Base-by-base conservation (phyloP, 2,888 invertebrate genomes). In the Timandra comae region DNA sequence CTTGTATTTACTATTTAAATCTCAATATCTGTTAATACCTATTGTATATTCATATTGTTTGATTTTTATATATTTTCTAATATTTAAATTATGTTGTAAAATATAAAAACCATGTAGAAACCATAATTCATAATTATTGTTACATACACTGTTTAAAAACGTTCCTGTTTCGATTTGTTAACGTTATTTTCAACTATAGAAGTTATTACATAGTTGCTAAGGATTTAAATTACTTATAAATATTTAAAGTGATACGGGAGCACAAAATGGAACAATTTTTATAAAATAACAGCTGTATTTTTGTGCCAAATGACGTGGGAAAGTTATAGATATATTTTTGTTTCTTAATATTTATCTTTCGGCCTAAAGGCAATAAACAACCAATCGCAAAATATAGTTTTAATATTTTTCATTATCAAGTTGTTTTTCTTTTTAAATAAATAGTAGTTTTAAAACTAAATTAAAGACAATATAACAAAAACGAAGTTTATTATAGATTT, bases 81-180 rank as follows among this genome's bases (percentile, higher is more conserved):
- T 19, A 22, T 7, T 27, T 33, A 11, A 25, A 12, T 31, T 7
- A 12, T 16, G 30, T 16, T 41, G 21, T 42, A 35, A 29, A 52
- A 52, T 24, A 22, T n/a, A n/a, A n/a, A n/a, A n/a, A n/a, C n/a
- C n/a, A n/a, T n/a, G n/a, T n/a, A n/a, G n/a, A n/a, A n/a, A n/a
- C n/a, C n/a, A n/a, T n/a, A n/a, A n/a, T n/a, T n/a, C n/a, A n/a
- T n/a, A n/a, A n/a, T n/a, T n/a, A n/a, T n/a, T n/a, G n/a, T n/a
- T n/a, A n/a, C n/a, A n/a, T n/a, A n/a, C n/a, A n/a, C n/a, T n/a
- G n/a, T n/a, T n/a, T n/a, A n/a, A n/a, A 55, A 58, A 67, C 63
- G 78, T 80, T 78, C 78, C 76, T 80, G 68, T 57, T 64, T 42
- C 79, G 79, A 80, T 79, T 80, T 78, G 75, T 76, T 52, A 56